Base-by-base conservation (phyloP, 2,888 invertebrate genomes). In the Subacronicta megacephala region DNA sequence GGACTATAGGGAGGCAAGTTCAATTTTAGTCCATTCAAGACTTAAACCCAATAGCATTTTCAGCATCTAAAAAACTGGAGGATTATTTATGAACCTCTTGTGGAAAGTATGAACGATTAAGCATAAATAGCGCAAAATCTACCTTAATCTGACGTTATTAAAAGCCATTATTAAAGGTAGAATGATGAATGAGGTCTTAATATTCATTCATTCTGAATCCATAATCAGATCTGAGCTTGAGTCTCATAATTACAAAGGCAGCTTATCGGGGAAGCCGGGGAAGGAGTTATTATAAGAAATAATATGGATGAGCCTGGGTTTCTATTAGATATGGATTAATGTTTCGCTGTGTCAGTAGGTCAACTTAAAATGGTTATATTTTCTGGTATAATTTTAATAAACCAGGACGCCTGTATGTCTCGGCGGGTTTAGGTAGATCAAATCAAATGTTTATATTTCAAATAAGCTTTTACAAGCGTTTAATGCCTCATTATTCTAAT, bases 271-370 rank as follows among this genome's bases (percentile, higher is more conserved):
- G 40, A 40, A 53, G 40, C 52, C 60, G 64, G 44, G 49, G 47
- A 72, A 50, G 49, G 51, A 72, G 70, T 61, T 72, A 68, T 71
- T 72, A 68, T 45, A 68, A 52, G 55, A 53, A 72, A 55, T 60
- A 64, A 71, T 68, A 60, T 60, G 43, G 46, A 31, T 18, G 20
- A 36, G 18, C 51, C 49, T 44, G 37, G 37, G 60, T 57, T 57
- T 64, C 64, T 23, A 57, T 72, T 72, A 64, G 42, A 45, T 50
- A 56, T 43, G 67, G 41, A 57, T 72, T 72, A 68, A 63, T 63
- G 54, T 37, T 44, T 52, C 4, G 16, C 13, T 26, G 49, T 54
- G 65, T 51, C 42, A 62, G 45, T 61, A 44, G 71, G 66, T 71
- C 58, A 58, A 43, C 16, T 45, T 31, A 26, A 16, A 54, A 5